Conservation (phyloP, 2,113 vertebrate species). For the Danionella cerebrum region DNA sequence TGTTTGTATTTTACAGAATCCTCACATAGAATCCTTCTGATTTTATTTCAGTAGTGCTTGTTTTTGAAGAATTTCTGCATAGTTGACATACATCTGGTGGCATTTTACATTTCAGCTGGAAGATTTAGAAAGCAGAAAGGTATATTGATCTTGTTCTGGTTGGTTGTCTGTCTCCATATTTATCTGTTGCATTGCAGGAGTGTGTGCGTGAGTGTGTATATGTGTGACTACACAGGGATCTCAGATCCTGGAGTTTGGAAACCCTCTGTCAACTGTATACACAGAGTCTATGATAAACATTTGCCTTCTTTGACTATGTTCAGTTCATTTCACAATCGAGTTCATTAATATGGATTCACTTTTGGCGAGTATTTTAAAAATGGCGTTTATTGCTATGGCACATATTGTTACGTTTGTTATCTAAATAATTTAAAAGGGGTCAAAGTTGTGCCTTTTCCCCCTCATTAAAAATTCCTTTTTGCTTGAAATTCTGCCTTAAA, state of each 20-base stretch:
- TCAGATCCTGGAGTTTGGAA: conserved; percentile 19
- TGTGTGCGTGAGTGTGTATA: not conserved
- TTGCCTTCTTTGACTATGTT: not conserved
- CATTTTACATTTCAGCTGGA: conserved; percentile 72
- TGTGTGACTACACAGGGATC: not conserved
- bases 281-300: not conserved
- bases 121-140: conserved; percentile 66
- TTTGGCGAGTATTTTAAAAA: too few relatives aligned
- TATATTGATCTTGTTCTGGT: conserved; percentile 51
- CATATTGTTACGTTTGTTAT: too few relatives aligned
- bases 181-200: not conserved
- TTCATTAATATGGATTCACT: too few relatives aligned
- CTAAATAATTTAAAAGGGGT: too few relatives aligned
- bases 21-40: too few relatives aligned
- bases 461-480: too few relatives aligned
- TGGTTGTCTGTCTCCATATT: conserved; percentile 25
- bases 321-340: not conserved
- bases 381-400: too few relatives aligned
- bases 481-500: too few relatives aligned
- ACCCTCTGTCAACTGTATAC: conserved; percentile 2
- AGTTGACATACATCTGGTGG: conserved; percentile 39
- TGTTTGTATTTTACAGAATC: not conserved
- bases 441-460: too few relatives aligned
- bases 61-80: too few relatives aligned
- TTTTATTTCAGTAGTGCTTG: not conserved